phyloP scores from a whole-genome alignment of 2,113 vertebrate genomes.

The Lethenteron camtschaticum region DNA sequence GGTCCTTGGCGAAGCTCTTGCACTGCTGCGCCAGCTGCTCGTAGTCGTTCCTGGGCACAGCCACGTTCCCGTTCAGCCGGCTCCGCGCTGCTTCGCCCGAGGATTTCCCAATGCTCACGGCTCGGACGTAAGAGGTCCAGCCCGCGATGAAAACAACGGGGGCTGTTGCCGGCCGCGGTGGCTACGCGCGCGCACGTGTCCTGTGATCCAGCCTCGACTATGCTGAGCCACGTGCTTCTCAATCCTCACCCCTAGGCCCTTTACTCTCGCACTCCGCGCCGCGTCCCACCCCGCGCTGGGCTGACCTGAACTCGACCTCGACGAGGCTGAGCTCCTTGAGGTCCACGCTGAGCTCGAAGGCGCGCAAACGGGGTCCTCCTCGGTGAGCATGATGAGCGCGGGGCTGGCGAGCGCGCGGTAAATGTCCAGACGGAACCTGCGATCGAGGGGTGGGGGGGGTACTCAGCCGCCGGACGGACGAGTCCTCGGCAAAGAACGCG shows the following conservation, averaged over 20 bases:
- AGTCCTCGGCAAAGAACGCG: not conserved
- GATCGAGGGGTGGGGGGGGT: constrained; percentile 8
- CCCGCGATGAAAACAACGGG: no score
- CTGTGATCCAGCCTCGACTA: no score
- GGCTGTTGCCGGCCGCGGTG: no score
- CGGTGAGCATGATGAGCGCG: constrained; percentile 89
- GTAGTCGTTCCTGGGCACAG: constrained; percentile 56
- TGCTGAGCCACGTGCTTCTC: no score
- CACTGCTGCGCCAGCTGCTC: constrained; percentile 88
- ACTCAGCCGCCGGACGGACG: not conserved
- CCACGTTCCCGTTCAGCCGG: no score
- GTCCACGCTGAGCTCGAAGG: constrained; percentile 88
- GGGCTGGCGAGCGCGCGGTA: constrained; percentile 91
- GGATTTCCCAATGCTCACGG: no score
- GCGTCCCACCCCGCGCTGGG: no score
- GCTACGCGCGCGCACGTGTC: no score
- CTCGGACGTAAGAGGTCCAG: no score
- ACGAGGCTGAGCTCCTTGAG: constrained; percentile 87
- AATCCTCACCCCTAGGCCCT: no score
- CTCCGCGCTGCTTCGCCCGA: no score
- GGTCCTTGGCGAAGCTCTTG: constrained; percentile 97
- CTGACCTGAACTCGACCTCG: constrained; percentile 89
- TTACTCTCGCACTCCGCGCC: no score
- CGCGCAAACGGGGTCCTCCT: constrained; percentile 88
- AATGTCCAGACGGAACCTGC: constrained; percentile 90